Evolutionary conservation across 1,140 invertebrate species (phyloP).

Genomic region (Calephelis nemesis): DNA sequence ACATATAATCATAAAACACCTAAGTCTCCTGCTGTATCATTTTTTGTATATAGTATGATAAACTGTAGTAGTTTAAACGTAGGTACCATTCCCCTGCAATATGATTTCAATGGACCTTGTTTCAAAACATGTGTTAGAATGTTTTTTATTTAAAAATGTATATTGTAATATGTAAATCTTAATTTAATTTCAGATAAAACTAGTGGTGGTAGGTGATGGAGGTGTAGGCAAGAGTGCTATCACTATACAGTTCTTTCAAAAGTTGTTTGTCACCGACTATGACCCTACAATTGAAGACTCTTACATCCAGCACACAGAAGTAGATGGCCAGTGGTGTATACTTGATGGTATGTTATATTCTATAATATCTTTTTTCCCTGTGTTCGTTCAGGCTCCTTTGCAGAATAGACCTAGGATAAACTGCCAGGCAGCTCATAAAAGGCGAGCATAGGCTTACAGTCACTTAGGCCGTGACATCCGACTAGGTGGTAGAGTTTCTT

Average conservation of each 20-base stretch:
- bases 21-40: no score
- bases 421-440: no score
- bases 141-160: slow-evolving; percentile 25
- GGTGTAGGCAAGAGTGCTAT: slow-evolving; percentile 94
- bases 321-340: slow-evolving; percentile 95
- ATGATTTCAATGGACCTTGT: no score
- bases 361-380: neutral
- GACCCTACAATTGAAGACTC: slow-evolving; percentile 95
- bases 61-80: no score
- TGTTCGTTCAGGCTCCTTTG: no score
- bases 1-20: no score
- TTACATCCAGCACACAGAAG: slow-evolving; percentile 94
- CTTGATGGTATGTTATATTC: slow-evolving; percentile 86
- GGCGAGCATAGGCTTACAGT: no score
- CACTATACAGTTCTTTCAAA: slow-evolving; percentile 94
- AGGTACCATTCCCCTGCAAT: no score
- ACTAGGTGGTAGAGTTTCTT: no score
- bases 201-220: slow-evolving; percentile 95
- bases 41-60: no score
- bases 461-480: no score
- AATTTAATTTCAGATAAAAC: slow-evolving; percentile 83
- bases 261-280: slow-evolving; percentile 93
- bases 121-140: neutral
- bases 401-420: no score
- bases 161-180: slow-evolving; percentile 41